Base-by-base conservation (phyloP, 1,140 invertebrate genomes). In the Leptonema lineaticorne region DNA sequence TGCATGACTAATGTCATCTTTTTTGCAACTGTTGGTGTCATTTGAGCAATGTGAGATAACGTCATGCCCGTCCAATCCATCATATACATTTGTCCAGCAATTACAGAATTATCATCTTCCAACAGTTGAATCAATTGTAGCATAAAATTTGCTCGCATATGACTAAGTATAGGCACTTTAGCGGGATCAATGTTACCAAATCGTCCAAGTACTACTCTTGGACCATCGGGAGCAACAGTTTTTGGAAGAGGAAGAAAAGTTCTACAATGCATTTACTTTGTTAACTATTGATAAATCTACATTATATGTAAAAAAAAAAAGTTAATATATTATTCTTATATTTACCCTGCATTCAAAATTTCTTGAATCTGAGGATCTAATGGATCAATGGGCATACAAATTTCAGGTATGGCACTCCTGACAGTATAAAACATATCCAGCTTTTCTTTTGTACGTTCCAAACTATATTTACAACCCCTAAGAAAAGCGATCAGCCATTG, bases 361-460 rank as follows among this genome's bases (percentile, higher is more conserved):
- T 81, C 74, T 63, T 78, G 73, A 16, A 80, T 67, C 63, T 76
- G 79, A 14, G 78, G 74, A 53, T 82, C 76, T 18, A 73, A 75
- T n/a, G 83, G 81, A 68, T 82, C 78, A 63, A 75, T 77, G 0
- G 74, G 69, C 8, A 63, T 33, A 64, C 76, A 80, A 9, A 81
- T 70, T 22, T 84, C 82, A 8, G 79, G 79, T 3, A 76, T 74
- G 6, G 74, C 73, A 11, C 69, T 76, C 60, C 76, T 74, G 48
- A 78, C 62, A 0, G 76, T 83, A 70, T 85, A 86, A 75, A 89
- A 91, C 81, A 90, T 89, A 76, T 94, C 92, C 48, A 94, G 75
- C 79, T 94, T 94, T 71, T 84, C 83, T 78, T 94, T 94, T 18
- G 88, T 88, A 75, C 90, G 90, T 75, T 93, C 91, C 68, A 93